Percentiles rank a stretch among this genome's conserved stretches.
Conservation (phyloP, 2,797 vertebrate species). For the Sebastes minor region DNA sequence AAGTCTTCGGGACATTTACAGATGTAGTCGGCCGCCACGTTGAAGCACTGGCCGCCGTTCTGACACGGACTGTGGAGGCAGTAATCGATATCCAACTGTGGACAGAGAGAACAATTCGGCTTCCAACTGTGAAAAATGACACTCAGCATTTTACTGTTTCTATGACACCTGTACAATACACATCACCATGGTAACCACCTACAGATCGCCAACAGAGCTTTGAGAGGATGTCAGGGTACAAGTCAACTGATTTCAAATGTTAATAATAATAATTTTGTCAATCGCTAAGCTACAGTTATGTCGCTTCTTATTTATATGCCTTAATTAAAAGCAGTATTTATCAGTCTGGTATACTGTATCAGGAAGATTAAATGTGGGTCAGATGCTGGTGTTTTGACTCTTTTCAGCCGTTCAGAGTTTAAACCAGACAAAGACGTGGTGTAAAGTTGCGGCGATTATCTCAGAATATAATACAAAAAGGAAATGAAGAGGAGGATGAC, state of each 20-base stretch:
- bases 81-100: constrained; percentile 90
- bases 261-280: not conserved
- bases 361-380: not conserved
- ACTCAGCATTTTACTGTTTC: not conserved
- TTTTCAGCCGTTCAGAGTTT: no score
- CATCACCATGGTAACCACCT: not conserved
- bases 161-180: not conserved
- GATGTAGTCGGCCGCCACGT: constrained; percentile 88
- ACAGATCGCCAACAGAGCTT: not conserved
- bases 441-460: not conserved
- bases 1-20: constrained; percentile 93
- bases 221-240: not conserved
- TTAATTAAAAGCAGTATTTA: no score
- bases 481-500: not conserved
- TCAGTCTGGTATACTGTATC: no score
- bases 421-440: not conserved
- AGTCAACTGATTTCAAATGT: not conserved
- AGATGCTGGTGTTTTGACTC: not conserved
- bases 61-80: constrained; percentile 89
- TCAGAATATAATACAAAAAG: not conserved
- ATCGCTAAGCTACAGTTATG: no score
- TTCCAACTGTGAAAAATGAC: constrained; percentile 1
- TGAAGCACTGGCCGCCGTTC: constrained; percentile 90
- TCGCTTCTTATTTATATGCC: not conserved
- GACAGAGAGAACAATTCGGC: not conserved